Evolutionary conservation across 2,113 vertebrate genomes (phyloP).

Genomic region (Amazona guildingii): DNA sequence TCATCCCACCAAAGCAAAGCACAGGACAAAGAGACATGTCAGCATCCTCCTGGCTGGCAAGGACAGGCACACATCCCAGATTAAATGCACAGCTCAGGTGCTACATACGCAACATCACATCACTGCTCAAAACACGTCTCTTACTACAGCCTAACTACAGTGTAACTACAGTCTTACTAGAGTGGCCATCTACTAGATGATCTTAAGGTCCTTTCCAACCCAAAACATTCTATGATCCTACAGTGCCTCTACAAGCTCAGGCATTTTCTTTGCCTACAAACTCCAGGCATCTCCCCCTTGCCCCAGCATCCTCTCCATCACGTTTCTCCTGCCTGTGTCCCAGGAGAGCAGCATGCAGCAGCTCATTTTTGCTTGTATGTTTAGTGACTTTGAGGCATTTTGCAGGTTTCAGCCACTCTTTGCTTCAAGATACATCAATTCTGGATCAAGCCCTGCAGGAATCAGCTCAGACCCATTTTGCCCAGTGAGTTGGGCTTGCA

Average conservation of each 20-base stretch:
- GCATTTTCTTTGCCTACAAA: not conserved
- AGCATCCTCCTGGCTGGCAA: not conserved
- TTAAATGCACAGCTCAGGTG: not conserved
- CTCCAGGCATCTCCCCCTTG: not conserved
- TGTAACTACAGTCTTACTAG: not conserved
- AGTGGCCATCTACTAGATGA: not conserved
- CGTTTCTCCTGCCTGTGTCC: not conserved
- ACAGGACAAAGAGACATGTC: not conserved
- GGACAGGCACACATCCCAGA: accelerated
- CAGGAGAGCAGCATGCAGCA: not conserved
- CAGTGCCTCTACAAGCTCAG: too few relatives aligned
- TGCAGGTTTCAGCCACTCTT: not conserved
- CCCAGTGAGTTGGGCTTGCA: not conserved
- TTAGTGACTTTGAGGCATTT: accelerated
- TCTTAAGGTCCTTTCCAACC: not conserved
- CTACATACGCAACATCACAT: not conserved
- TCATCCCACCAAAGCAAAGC: accelerated
- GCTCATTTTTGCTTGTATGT: not conserved
- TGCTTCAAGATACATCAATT: not conserved
- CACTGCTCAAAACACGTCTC: not conserved
- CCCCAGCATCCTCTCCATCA: not conserved
- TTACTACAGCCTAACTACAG: not conserved
- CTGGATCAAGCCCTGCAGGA: not conserved
- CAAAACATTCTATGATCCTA: not conserved
- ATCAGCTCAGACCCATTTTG: not conserved